A percentile compares a stretch with the other conserved stretches of the same genome.
phyloP scores from a whole-genome alignment of 2,888 invertebrate genomes.

The Lymantria monacha region DNA sequence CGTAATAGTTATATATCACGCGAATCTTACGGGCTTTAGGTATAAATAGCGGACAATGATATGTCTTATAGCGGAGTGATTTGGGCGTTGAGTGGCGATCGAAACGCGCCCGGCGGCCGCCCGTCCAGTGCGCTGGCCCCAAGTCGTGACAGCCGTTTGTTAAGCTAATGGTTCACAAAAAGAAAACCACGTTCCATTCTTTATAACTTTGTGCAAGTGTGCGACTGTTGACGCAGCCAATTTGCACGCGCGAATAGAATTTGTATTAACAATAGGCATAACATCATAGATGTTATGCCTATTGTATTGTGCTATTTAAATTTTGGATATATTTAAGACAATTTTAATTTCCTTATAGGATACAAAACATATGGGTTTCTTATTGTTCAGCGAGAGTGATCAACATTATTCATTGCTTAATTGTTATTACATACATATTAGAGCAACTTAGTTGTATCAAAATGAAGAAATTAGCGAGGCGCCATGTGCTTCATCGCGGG shows the following conservation, averaged over 20 bases:
- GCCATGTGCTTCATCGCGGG: constrained; percentile 72
- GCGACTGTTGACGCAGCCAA: constrained; percentile 63
- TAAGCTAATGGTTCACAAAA: constrained; percentile 72
- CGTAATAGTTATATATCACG: constrained; percentile 19
- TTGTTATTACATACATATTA: not conserved
- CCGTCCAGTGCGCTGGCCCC: constrained; percentile 43
- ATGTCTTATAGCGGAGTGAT: constrained; percentile 24
- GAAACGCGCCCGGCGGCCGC: constrained; percentile 13
- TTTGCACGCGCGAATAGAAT: constrained; percentile 69
- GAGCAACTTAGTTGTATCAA: constrained; percentile 41
- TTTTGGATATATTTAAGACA: constrained; percentile 40
- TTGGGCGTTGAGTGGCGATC: constrained; percentile 11
- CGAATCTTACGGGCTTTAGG: constrained; percentile 19
- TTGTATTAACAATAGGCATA: constrained; percentile 41
- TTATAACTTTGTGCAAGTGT: constrained; percentile 57
- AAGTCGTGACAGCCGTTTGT: constrained; percentile 75
- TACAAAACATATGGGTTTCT: constrained; percentile 2
- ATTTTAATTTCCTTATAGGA: constrained; percentile 16
- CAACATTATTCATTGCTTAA: constrained; percentile 3
- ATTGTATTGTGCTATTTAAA: constrained; percentile 61
- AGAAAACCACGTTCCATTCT: constrained; percentile 65
- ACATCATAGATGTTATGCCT: too few species aligned
- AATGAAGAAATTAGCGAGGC: constrained; percentile 74
- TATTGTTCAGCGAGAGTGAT: constrained; percentile 3
- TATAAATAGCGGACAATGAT: constrained; percentile 22